A percentile compares a stretch with the other conserved stretches of the same genome.
These are phyloP conservation scores for Pseudochirops corinnae DNA, from an alignment of 2,797 vertebrate species.

Conservation along the genomic window DNA sequence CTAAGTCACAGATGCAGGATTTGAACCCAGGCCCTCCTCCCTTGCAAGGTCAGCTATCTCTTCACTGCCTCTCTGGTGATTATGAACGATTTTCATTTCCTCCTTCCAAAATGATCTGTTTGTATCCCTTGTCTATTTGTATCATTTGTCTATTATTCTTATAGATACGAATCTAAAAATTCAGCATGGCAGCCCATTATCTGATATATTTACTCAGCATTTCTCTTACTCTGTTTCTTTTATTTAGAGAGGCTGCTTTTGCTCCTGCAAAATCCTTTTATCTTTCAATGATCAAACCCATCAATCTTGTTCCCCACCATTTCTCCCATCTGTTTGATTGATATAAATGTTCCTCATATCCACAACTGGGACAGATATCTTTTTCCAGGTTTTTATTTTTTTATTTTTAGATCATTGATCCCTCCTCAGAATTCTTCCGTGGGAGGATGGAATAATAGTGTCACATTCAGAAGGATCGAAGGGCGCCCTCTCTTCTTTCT, in stretches of 20 bases:
- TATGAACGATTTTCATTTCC: background rate
- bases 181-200: background rate
- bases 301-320: background rate
- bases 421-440: background rate
- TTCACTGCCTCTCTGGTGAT: background rate
- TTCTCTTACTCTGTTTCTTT: background rate
- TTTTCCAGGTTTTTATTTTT: background rate
- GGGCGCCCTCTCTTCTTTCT: background rate
- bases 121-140: background rate
- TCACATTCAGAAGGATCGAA: background rate
- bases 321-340: background rate
- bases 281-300: background rate
- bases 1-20: background rate
- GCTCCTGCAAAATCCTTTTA: background rate
- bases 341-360: background rate
- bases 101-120: background rate
- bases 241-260: background rate
- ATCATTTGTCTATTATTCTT: background rate
- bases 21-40: background rate
- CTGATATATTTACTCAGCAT: background rate
- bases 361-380: background rate
- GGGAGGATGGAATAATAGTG: background rate
- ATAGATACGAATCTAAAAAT: background rate
- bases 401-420: conserved; percentile 1
- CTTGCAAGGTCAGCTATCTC: background rate